Evolutionary conservation across 2,113 vertebrate genomes (phyloP).

Genomic region (Sporophila hypoxantha): DNA sequence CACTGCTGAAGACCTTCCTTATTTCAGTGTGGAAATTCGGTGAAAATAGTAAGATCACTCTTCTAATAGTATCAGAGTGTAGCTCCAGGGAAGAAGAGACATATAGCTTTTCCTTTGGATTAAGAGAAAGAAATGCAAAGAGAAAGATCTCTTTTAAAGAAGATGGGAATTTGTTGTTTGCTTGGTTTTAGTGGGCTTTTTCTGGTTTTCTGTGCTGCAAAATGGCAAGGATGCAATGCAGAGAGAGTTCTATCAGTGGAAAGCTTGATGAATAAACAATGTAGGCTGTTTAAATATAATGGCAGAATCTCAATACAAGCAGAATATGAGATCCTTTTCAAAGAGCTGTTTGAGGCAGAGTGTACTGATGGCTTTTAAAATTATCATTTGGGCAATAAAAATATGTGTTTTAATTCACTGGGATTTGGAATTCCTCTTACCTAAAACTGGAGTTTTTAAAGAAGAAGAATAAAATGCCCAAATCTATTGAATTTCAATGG

Average conservation of each 20-base stretch:
- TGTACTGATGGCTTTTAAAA: not conserved
- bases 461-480: not conserved
- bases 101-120: not conserved
- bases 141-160: not conserved
- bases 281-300: not conserved
- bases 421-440: not conserved
- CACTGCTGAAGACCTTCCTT: not conserved
- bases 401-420: not conserved
- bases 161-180: not conserved
- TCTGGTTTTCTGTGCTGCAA: not conserved
- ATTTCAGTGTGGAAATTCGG: not conserved
- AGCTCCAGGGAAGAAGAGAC: not conserved
- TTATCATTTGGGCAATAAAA: not conserved
- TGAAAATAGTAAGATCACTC: not conserved
- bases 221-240: not conserved
- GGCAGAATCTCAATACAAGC: not conserved
- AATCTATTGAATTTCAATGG: not conserved
- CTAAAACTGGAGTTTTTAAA: not conserved
- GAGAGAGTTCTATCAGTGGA: not conserved
- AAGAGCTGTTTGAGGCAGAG: not conserved
- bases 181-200: not conserved
- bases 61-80: not conserved
- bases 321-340: not conserved
- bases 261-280: not conserved
- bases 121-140: not conserved